These are phyloP conservation scores for Pteria penguin DNA, from an alignment of 2,888 invertebrate species.

Conservation along the genomic window DNA sequence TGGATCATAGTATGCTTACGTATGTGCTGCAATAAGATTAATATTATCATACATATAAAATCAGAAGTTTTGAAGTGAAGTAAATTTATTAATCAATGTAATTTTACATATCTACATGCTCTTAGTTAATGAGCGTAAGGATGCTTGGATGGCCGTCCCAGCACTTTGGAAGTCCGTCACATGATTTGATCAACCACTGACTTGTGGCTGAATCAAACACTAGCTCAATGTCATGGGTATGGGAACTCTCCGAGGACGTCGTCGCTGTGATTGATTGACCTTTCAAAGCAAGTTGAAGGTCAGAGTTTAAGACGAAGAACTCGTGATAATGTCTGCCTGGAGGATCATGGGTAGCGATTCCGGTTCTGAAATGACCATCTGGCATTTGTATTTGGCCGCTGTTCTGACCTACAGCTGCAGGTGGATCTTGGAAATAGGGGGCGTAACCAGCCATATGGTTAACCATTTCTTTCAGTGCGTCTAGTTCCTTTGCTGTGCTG, in stretches of 20 bases:
- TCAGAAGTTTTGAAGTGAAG: no score
- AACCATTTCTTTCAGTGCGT: slow-evolving; percentile 57
- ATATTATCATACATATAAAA: no score
- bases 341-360: slow-evolving; percentile 51
- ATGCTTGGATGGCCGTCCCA: slow-evolving; percentile 58
- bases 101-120: background rate
- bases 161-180: slow-evolving; percentile 53
- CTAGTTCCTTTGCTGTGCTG: slow-evolving; percentile 65
- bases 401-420: slow-evolving; percentile 41
- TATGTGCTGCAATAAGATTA: no score
- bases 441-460: slow-evolving; percentile 57
- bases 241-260: slow-evolving; percentile 50
- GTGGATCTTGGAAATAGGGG: slow-evolving; percentile 48
- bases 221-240: slow-evolving; percentile 57
- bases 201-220: slow-evolving; percentile 15
- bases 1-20: no score
- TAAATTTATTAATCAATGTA: no score
- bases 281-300: slow-evolving; percentile 45
- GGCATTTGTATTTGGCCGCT: no score
- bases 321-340: slow-evolving; percentile 56
- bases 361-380: slow-evolving; percentile 36
- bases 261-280: slow-evolving; percentile 48
- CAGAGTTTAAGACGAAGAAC: slow-evolving; percentile 46
- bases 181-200: slow-evolving; percentile 47
- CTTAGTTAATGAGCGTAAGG: background rate